Percentiles rank a stretch among this genome's conserved stretches.
These are phyloP conservation scores for Corvus moneduloides DNA, from an alignment of 2,113 vertebrate genomes.

Conservation along the genomic window DNA sequence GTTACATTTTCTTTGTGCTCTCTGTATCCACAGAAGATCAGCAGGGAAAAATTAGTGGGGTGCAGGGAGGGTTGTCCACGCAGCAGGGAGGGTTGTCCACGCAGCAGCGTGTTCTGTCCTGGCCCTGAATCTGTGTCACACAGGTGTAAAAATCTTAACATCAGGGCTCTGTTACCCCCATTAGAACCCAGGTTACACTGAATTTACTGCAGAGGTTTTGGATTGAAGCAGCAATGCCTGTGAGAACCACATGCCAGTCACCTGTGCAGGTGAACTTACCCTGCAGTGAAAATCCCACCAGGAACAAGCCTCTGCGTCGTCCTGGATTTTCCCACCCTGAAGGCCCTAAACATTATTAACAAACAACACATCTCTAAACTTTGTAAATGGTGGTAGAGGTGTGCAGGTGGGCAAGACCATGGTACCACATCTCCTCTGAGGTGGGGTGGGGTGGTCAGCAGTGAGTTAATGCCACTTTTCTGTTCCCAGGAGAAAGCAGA, in stretches of 20 bases:
- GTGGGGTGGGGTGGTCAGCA: not conserved
- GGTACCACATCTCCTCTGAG: not conserved
- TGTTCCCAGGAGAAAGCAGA: not conserved
- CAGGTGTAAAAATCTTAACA: not conserved
- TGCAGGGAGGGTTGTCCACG: not conserved
- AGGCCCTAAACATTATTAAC: not conserved
- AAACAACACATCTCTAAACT: not conserved
- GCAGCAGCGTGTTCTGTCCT: not conserved
- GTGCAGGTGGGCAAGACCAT: not conserved
- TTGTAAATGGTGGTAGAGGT: rapidly evolving
- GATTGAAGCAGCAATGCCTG: not conserved
- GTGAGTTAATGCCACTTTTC: not conserved
- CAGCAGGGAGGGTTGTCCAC: not conserved
- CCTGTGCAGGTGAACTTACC: not conserved
- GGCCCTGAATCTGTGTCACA: not conserved
- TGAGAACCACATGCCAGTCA: not conserved
- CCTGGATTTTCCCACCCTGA: not conserved
- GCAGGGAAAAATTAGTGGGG: not conserved
- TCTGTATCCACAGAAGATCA: not conserved
- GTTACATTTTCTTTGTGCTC: not conserved
- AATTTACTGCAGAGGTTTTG: not conserved
- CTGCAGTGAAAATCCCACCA: not conserved
- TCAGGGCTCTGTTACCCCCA: not conserved
- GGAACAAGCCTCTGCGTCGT: not conserved
- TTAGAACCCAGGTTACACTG: not conserved